These are phyloP conservation scores for Verasper variegatus DNA, from an alignment of 2,113 vertebrate species.

Conservation along the genomic window DNA sequence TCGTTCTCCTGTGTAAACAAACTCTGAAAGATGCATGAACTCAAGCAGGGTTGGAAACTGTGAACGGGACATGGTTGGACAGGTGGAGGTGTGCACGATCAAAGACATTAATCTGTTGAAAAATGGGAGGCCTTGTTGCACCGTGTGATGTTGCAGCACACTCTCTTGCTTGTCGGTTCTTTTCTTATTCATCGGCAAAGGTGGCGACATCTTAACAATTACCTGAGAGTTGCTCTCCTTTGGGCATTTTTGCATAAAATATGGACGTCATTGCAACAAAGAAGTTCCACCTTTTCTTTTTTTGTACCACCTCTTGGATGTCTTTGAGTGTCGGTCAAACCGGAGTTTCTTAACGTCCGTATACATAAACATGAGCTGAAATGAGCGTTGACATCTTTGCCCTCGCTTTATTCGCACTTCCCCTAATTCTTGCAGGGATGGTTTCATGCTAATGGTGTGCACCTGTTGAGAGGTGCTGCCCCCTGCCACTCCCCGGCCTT, in stretches of 20 bases:
- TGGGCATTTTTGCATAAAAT: slow-evolving; percentile 18
- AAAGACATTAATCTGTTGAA: neutral
- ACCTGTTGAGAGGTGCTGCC: slow-evolving; percentile 72
- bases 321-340: slow-evolving; percentile 57
- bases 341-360: slow-evolving; percentile 17
- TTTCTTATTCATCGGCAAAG: neutral
- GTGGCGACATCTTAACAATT: neutral
- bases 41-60: neutral
- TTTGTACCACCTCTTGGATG: slow-evolving; percentile 17
- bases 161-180: neutral
- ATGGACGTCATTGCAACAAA: neutral
- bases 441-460: slow-evolving; percentile 66
- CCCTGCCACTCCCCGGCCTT: slow-evolving; percentile 61
- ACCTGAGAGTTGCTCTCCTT: neutral
- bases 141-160: no score
- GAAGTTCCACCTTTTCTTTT: no score
- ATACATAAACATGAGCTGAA: slow-evolving; percentile 76
- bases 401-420: slow-evolving; percentile 48
- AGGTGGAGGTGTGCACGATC: slow-evolving; percentile 7
- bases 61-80: neutral
- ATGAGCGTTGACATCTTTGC: slow-evolving; percentile 47
- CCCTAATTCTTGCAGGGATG: slow-evolving; percentile 21
- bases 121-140: neutral
- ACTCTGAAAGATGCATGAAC: slow-evolving; percentile 12
- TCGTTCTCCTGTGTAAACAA: slow-evolving; percentile 8